A percentile compares a stretch with the other conserved stretches of the same genome.
Conservation (phyloP, 2,888 invertebrate species). For the Pseudeuparius sepicola region DNA sequence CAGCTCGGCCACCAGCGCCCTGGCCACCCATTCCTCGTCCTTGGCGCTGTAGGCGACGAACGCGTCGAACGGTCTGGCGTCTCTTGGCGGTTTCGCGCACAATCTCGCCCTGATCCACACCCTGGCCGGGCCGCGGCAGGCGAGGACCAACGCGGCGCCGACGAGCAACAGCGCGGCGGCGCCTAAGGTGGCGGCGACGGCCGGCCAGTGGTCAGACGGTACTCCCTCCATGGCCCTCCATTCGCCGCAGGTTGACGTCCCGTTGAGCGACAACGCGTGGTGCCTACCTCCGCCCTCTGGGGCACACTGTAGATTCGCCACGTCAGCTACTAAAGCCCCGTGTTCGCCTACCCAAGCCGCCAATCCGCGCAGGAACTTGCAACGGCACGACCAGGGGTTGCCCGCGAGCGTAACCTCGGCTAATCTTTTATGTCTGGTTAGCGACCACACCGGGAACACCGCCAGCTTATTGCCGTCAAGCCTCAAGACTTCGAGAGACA, state of each 20-base stretch:
- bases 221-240: constrained; percentile 76
- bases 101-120: constrained; percentile 81
- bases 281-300: constrained; percentile 64
- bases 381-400: constrained; percentile 86
- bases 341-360: constrained; percentile 76
- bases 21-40: constrained; percentile 82
- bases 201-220: constrained; percentile 74
- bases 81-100: constrained; percentile 59
- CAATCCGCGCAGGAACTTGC: constrained; percentile 76
- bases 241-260: constrained; percentile 80
- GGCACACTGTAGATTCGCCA: constrained; percentile 71
- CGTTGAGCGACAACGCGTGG: constrained; percentile 68
- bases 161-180: constrained; percentile 68
- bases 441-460: constrained; percentile 70
- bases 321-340: constrained; percentile 68
- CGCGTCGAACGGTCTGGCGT: constrained; percentile 60
- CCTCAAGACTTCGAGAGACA: constrained; percentile 67
- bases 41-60: constrained; percentile 88
- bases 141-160: constrained; percentile 66
- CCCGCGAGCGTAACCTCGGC: constrained; percentile 69
- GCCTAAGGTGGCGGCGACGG: constrained; percentile 70
- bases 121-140: constrained; percentile 76
- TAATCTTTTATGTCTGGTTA: constrained; percentile 56
- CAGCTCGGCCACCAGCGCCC: constrained; percentile 72
- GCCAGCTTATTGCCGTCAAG: constrained; percentile 78